These are phyloP conservation scores for Chironomus tepperi DNA, from an alignment of 1,140 invertebrate species.

Conservation along the genomic window DNA sequence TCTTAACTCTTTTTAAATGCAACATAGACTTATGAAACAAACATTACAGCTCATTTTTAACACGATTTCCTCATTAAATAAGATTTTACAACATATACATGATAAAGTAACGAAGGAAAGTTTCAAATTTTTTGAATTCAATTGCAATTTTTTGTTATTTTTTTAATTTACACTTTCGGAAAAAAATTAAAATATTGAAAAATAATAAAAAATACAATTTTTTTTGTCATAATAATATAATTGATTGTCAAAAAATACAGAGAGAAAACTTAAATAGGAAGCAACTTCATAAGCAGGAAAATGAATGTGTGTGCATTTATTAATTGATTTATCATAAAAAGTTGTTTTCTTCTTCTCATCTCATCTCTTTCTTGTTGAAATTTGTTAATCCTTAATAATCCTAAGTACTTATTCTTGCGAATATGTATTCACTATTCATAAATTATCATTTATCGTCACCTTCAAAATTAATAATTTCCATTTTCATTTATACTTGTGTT, in stretches of 20 bases:
- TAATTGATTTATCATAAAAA: conserved; percentile 15
- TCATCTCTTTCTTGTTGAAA: neutral
- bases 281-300: conserved; percentile 7
- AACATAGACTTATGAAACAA: no score
- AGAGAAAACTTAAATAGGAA: neutral
- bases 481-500: no score
- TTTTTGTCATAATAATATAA: neutral
- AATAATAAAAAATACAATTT: neutral
- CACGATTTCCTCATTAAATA: no score
- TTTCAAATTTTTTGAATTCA: no score
- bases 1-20: no score
- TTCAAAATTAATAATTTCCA: neutral
- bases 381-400: conserved; percentile 14
- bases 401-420: conserved; percentile 12
- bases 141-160: no score
- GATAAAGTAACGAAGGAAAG: no score
- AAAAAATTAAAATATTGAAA: no score
- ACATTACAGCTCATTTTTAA: no score
- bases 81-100: no score
- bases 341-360: neutral
- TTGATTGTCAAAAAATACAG: neutral
- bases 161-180: no score
- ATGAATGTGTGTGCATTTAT: neutral
- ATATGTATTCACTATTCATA: conserved; percentile 14
- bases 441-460: conserved; percentile 13